A percentile compares a stretch with the other conserved stretches of the same genome.
phyloP scores from a whole-genome alignment of 2,888 invertebrate species.

The Danaus chrysippus region DNA sequence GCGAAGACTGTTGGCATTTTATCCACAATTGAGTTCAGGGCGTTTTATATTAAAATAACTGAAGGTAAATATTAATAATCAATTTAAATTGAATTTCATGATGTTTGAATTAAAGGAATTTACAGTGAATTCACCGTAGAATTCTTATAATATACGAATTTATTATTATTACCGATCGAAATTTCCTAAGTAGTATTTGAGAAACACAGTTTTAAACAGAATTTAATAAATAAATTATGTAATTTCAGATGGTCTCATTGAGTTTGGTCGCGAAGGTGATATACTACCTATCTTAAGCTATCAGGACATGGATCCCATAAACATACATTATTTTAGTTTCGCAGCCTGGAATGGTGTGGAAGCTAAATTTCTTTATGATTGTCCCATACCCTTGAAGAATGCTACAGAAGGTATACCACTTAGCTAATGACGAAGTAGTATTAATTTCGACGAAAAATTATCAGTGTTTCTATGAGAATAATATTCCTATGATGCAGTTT shows the following conservation, averaged over 20 bases:
- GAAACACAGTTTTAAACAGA: no score
- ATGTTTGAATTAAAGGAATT: neutral
- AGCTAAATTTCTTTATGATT: constrained; percentile 85
- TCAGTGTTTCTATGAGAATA: no score
- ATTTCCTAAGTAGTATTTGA: no score
- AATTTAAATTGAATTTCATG: neutral
- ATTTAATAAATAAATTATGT: constrained; percentile 4
- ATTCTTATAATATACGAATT: no score
- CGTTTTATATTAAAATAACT: constrained; percentile 82
- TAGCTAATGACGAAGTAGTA: no score
- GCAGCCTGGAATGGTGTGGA: constrained; percentile 82
- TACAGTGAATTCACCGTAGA: neutral
- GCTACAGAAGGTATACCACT: constrained; percentile 44
- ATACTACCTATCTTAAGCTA: constrained; percentile 79
- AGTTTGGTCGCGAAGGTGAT: constrained; percentile 81
- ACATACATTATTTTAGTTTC: constrained; percentile 83
- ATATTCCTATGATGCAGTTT: no score
- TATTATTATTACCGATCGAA: no score
- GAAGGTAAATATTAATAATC: constrained; percentile 57
- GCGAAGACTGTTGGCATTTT: constrained; percentile 77
- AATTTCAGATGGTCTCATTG: constrained; percentile 78
- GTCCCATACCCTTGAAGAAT: constrained; percentile 60
- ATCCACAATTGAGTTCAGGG: constrained; percentile 79
- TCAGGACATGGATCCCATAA: constrained; percentile 79
- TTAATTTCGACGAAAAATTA: no score